Percentiles rank a stretch among this genome's conserved stretches.
phyloP scores from a whole-genome alignment of 2,888 invertebrate genomes.

The Melinopterus prodromus region DNA sequence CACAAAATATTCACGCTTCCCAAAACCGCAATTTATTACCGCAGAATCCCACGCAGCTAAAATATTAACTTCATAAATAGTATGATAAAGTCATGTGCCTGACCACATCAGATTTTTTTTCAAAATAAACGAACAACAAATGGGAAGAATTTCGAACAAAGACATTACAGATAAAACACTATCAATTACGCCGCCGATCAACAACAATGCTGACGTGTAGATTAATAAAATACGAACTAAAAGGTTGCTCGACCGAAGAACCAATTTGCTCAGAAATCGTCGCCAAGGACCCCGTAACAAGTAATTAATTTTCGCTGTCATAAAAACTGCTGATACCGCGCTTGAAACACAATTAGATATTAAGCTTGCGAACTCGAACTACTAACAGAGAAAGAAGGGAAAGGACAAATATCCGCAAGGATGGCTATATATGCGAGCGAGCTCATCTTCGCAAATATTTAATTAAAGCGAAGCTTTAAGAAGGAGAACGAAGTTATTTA shows the following conservation, averaged over 20 bases:
- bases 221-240: constrained; percentile 27
- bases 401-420: not conserved
- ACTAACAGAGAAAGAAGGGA: constrained; percentile 10
- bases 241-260: constrained; percentile 29
- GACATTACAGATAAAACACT: not conserved
- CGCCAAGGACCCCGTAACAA: constrained; percentile 23
- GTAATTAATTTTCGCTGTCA: constrained; percentile 36
- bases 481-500: not conserved
- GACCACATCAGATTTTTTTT: no score
- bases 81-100: no score
- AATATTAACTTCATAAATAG: no score
- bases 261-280: constrained; percentile 33
- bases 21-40: no score
- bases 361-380: constrained; percentile 17
- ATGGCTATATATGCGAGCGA: no score
- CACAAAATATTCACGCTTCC: no score
- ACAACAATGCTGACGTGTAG: not conserved
- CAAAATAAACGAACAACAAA: no score
- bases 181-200: not conserved
- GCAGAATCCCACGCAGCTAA: no score
- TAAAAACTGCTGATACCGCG: constrained; percentile 34
- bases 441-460: not conserved
- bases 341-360: constrained; percentile 34
- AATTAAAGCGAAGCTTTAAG: not conserved
- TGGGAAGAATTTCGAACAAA: not conserved